Conservation (phyloP, 2,797 vertebrate species). For the Sandelia bainsii region DNA sequence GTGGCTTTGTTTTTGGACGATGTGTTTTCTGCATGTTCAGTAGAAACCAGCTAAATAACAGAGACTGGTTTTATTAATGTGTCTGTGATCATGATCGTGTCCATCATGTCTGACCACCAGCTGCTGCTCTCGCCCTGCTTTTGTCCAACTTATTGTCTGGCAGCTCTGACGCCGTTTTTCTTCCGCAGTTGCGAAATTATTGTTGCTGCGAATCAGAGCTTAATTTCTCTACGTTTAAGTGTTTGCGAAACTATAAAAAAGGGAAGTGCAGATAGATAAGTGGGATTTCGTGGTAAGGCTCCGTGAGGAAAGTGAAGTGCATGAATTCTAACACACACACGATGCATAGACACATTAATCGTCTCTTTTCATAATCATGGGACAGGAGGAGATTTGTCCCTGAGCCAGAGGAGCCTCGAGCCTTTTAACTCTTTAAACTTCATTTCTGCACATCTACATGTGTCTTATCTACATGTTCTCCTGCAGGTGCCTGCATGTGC, state of each 20-base stretch:
- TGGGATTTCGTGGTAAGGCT: background rate
- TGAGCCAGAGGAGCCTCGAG: background rate
- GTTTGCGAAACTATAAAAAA: background rate
- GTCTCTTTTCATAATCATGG: background rate
- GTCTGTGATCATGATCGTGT: background rate
- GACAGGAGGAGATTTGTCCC: conserved; percentile 6
- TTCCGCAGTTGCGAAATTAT: background rate
- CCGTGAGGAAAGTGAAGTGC: background rate
- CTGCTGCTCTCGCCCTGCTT: background rate
- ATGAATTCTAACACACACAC: background rate
- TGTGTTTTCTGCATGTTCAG: conserved; percentile 9
- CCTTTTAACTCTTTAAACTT: conserved; percentile 2
- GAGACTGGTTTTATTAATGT: background rate
- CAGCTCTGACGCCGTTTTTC: background rate
- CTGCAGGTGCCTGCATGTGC: no score
- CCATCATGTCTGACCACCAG: background rate
- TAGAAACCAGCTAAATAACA: background rate
- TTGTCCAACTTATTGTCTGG: conserved; percentile 28
- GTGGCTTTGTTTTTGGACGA: conserved; percentile 58
- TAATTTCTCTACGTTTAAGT: background rate
- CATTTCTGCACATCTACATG: background rate
- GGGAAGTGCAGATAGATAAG: accelerated
- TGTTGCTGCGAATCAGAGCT: no score
- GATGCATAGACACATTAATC: background rate
- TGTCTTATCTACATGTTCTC: background rate